Evolutionary conservation across 2,797 vertebrate genomes (phyloP), one percentile per base, ranked within the genome.

Genomic region (Eidolon dupreanum): DNA sequence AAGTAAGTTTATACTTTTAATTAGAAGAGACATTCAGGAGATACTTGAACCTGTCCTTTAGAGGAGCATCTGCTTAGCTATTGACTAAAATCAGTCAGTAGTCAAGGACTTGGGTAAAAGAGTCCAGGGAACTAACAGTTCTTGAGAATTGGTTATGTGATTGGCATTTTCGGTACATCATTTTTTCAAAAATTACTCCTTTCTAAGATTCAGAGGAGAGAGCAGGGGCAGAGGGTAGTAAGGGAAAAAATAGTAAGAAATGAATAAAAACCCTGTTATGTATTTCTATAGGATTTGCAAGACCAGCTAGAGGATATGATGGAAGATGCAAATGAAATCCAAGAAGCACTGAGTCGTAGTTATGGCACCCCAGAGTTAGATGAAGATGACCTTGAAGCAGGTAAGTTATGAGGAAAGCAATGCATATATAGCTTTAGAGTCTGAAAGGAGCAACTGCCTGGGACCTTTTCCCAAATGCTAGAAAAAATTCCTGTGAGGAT

Each of bases 271-370:
- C n/a, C 20, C 2, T 68, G 33, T 96, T 31, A 43, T 78, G 5
- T 96, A 49, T 97, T 97, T 88, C 70, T 96, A 10, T 96, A 99
- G 99, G 99, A 99, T 94, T 97, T 99, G 88, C 99, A 99, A 98
- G 99, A 99, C 96, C 99, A 99, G 95, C 97, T 99, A 95, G 99
- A 99, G 96, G 99, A 99, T 98, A 99, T 99, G 99, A 99, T 99
- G 99, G 99, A 99, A 98, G 99, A 99, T 61, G 99, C 99, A 83
- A 99, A 98, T 65, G 99, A 99, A 61, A 99, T 99, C 92, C 99
- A 99, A 96, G 99, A 99, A 85, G 99, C 99, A 0, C 91, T 99
- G 97, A 98, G 99, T 97, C 99, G 99, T 38, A 99, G 99, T 98
- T 99, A 99, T 4, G 99, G 99, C 93, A 99, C 99, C 10, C 99